A percentile compares a stretch with the other conserved stretches of the same genome.
Evolutionary conservation across 1,140 invertebrate genomes (phyloP).

Genomic region (Temnothorax nylanderi): DNA sequence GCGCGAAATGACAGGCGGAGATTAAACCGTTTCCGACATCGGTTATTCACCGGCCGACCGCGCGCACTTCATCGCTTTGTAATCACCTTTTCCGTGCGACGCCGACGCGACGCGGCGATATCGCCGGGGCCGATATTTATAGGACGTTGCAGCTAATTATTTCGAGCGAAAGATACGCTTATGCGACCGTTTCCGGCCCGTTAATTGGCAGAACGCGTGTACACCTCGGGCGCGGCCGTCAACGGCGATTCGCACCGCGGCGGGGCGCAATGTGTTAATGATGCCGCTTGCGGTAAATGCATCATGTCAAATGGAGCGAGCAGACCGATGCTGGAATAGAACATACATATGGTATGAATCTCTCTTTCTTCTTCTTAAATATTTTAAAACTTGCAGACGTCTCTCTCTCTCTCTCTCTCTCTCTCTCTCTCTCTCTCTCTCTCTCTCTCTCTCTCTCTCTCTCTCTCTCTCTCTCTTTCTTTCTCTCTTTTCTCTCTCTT

Average conservation of each 20-base stretch:
- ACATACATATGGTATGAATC: neutral
- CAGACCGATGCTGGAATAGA: neutral
- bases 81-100: constrained; percentile 15
- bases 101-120: neutral
- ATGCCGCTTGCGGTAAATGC: constrained; percentile 7
- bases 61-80: constrained; percentile 2
- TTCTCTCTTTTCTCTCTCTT: neutral
- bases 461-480: neutral
- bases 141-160: constrained; percentile 38
- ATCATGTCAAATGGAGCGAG: constrained; percentile 8
- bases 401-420: no score
- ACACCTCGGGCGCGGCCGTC: neutral
- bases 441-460: no score
- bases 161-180: constrained; percentile 28
- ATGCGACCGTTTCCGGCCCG: constrained; percentile 8
- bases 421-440: no score
- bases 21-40: constrained; percentile 43
- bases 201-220: constrained; percentile 35
- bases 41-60: constrained; percentile 12
- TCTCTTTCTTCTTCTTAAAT: neutral
- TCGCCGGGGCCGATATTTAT: constrained; percentile 14
- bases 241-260: neutral
- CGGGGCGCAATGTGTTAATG: constrained; percentile 4
- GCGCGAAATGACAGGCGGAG: constrained; percentile 37
- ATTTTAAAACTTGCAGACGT: neutral